Percentiles rank a stretch among this genome's conserved stretches.
These are phyloP conservation scores for Adineta ricciae DNA, from an alignment of 2,888 invertebrate genomes.

Conservation along the genomic window DNA sequence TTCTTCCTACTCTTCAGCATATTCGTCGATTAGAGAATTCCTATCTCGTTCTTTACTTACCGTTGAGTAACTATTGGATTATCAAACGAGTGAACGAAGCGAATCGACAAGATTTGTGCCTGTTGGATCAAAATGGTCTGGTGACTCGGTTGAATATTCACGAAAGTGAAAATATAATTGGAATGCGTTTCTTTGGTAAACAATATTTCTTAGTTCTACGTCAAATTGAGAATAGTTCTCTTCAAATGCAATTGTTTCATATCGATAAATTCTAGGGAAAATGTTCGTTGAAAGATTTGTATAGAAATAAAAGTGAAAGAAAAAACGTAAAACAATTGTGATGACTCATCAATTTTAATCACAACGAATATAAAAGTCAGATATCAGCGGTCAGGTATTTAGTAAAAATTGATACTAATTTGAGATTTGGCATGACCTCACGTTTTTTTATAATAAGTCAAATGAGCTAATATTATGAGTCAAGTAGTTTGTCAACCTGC, in stretches of 20 bases:
- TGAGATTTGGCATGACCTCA: too few relatives aligned
- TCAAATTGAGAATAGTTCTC: background rate
- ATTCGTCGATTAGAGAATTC: background rate
- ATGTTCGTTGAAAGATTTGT: background rate
- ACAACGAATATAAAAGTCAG: too few relatives aligned
- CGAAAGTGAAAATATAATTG: background rate
- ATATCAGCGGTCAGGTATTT: too few relatives aligned
- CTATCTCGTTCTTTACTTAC: background rate
- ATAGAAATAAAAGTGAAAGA: background rate
- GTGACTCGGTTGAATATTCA: background rate
- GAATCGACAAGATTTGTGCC: background rate
- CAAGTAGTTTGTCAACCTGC: too few relatives aligned
- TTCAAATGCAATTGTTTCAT: background rate
- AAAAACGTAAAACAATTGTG: background rate
- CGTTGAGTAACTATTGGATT: background rate
- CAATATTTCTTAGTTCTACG: background rate
- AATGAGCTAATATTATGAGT: too few relatives aligned
- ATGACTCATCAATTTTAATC: background rate
- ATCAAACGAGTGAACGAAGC: background rate
- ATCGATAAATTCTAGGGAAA: background rate
- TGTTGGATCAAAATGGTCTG: background rate
- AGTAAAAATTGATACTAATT: too few relatives aligned
- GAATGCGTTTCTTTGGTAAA: background rate
- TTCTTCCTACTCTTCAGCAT: background rate
- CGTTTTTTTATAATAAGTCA: too few relatives aligned